Percentiles rank a stretch among this genome's conserved stretches.
Evolutionary conservation across 2,797 vertebrate species (phyloP).

Genomic region (Smutsia gigantea): DNA sequence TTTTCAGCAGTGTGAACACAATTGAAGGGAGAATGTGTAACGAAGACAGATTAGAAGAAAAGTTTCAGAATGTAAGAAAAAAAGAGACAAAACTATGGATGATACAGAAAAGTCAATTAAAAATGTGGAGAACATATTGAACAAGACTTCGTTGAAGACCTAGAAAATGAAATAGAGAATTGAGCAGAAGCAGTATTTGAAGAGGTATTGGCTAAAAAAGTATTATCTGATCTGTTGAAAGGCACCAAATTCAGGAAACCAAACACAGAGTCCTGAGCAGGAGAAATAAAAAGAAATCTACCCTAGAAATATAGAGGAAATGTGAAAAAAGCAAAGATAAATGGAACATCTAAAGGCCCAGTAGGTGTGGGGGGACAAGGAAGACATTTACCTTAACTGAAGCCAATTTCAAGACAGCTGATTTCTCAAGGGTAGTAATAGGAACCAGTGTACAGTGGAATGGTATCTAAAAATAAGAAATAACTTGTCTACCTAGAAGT

Average conservation of each 20-base stretch:
- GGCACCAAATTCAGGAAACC: background rate
- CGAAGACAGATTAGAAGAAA: background rate
- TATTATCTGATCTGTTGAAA: background rate
- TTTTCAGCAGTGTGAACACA: background rate
- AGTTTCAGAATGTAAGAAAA: background rate
- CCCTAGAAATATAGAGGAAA: background rate
- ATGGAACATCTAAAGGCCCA: background rate
- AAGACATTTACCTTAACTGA: background rate
- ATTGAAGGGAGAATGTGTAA: background rate
- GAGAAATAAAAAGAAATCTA: background rate
- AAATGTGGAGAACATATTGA: background rate
- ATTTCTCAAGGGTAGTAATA: background rate
- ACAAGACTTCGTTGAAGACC: background rate
- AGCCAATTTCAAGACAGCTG: background rate
- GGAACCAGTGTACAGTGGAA: background rate
- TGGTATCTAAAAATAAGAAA: background rate
- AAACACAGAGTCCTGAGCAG: background rate
- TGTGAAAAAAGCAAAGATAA: background rate
- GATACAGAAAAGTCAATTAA: background rate
- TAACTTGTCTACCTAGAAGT: background rate
- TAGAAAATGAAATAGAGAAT: background rate
- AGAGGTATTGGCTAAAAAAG: background rate
- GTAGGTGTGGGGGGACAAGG: background rate
- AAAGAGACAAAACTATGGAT: constrained; percentile 3
- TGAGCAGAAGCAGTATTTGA: background rate